These are phyloP conservation scores for Choristoneura rosaceana DNA, from an alignment of 2,888 invertebrate genomes.

Conservation along the genomic window DNA sequence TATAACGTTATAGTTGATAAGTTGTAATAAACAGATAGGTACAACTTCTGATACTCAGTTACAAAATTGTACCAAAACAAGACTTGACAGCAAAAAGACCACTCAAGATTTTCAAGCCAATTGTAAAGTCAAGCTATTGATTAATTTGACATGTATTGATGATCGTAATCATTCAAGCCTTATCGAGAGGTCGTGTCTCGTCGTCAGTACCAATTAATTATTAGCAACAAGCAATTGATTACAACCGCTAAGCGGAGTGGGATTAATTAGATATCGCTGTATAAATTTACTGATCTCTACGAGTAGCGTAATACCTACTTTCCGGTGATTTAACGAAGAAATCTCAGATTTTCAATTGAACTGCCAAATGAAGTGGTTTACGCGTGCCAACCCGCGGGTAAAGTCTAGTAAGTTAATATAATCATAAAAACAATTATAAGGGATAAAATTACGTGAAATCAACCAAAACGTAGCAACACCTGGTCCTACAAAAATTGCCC, in stretches of 20 bases:
- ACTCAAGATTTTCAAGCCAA: background rate
- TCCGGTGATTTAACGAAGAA: too few species aligned
- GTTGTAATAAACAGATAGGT: too few species aligned
- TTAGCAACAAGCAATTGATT: slow-evolving; percentile 42
- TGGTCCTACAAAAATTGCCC: background rate
- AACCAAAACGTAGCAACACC: background rate
- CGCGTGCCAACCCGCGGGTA: too few species aligned
- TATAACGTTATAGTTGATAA: too few species aligned
- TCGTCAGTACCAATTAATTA: slow-evolving; percentile 42
- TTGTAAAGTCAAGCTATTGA: slow-evolving; percentile 12
- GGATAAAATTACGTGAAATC: too few species aligned
- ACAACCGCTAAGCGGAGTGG: slow-evolving; percentile 25
- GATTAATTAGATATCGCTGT: slow-evolving; percentile 34
- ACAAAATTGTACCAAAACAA: background rate
- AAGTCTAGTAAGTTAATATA: too few species aligned
- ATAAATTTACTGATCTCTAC: slow-evolving; percentile 22
- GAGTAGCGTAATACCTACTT: background rate
- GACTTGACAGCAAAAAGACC: background rate
- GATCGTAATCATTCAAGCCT: slow-evolving; percentile 40
- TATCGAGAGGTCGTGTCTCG: slow-evolving; percentile 41
- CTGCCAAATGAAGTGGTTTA: too few species aligned
- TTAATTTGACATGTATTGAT: slow-evolving; percentile 40
- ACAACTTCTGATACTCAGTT: too few species aligned
- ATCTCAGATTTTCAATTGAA: too few species aligned
- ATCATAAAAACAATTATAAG: too few species aligned